Evolutionary conservation across 1,140 invertebrate genomes (phyloP).

Genomic region (Bombus sylvicola): DNA sequence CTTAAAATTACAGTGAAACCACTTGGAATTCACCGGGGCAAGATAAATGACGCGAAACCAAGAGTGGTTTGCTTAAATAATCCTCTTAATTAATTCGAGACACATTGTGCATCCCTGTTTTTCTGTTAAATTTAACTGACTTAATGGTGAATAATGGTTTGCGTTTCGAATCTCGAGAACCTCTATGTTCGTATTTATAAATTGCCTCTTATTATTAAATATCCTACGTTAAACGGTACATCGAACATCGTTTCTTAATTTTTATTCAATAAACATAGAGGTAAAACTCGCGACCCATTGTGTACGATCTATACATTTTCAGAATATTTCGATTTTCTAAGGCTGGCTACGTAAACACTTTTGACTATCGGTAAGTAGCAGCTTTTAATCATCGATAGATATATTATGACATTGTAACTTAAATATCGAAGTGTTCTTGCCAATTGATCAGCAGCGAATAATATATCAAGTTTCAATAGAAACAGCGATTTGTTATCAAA

Average conservation of each 20-base stretch:
- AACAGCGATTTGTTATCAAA: neutral
- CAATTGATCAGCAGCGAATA: neutral
- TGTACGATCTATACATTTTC: too few relatives aligned
- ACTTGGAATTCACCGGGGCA: constrained; percentile 4
- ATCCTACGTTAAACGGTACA: neutral
- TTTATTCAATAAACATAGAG: neutral
- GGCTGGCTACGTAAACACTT: too few relatives aligned
- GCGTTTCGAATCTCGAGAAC: neutral
- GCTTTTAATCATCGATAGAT: neutral
- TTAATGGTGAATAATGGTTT: neutral
- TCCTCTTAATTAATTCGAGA: constrained; percentile 20
- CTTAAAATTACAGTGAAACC: constrained; percentile 30
- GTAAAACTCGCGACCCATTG: too few relatives aligned
- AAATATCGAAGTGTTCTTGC: neutral
- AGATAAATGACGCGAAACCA: constrained; percentile 29
- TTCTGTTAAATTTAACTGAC: constrained; percentile 10
- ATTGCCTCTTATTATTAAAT: neutral
- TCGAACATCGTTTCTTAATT: neutral
- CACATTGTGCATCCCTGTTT: neutral
- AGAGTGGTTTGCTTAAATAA: constrained; percentile 17
- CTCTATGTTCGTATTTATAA: neutral
- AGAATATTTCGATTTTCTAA: too few relatives aligned
- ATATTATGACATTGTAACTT: neutral
- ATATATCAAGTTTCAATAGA: neutral
- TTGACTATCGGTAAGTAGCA: too few relatives aligned